Conservation (phyloP, 2,888 invertebrate genomes). For the Conops quadrifasciatus region DNA sequence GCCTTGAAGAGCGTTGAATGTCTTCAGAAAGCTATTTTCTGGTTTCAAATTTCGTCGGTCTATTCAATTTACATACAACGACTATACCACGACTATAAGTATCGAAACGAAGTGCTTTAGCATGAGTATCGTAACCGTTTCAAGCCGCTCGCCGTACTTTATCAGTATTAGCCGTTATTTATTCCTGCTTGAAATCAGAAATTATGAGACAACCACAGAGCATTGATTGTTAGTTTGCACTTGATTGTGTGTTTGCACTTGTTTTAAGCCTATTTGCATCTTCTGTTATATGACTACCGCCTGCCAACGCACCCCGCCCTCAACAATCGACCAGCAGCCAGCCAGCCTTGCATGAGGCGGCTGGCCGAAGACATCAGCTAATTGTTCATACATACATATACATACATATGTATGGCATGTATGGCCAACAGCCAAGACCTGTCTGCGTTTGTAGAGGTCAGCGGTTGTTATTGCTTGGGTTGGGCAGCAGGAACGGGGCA, state of each 20-base stretch:
- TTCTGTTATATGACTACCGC: neutral
- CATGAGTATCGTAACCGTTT: no score
- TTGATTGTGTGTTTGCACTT: slow-evolving; percentile 22
- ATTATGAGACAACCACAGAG: slow-evolving; percentile 24
- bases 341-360: neutral
- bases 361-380: slow-evolving; percentile 21
- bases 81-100: no score
- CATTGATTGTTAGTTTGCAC: slow-evolving; percentile 10
- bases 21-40: no score
- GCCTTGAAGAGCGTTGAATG: no score
- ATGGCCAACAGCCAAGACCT: slow-evolving; percentile 13
- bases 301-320: no score
- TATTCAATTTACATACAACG: no score
- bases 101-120: no score
- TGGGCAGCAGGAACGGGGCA: no score
- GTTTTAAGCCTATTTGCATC: slow-evolving; percentile 26
- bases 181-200: slow-evolving; percentile 8
- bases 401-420: no score
- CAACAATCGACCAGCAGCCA: neutral
- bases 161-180: neutral
- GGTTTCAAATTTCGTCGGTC: no score
- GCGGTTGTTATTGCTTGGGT: neutral
- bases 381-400: slow-evolving; percentile 25
- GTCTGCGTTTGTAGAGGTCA: neutral
- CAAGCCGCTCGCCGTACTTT: neutral